These are phyloP conservation scores for Enteromius fasciolatus DNA, from an alignment of 2,797 vertebrate genomes.

Conservation along the genomic window DNA sequence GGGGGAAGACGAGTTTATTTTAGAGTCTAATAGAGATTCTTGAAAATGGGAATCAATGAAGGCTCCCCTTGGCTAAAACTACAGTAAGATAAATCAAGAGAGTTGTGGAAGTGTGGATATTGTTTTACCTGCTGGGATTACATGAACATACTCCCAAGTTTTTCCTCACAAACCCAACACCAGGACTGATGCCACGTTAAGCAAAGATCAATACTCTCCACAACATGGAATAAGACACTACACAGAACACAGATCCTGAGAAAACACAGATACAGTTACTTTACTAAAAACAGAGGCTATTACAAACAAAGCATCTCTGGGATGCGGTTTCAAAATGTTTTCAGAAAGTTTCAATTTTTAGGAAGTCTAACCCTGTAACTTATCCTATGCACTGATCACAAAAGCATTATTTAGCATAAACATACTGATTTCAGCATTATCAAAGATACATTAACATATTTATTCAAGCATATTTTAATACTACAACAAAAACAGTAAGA, in stretches of 20 bases:
- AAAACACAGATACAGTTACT: conserved; percentile 9
- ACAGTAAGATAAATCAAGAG: conserved; percentile 20
- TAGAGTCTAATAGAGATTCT: background rate
- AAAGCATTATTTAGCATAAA: background rate
- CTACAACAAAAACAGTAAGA: background rate
- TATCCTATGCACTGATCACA: background rate
- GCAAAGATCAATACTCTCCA: background rate
- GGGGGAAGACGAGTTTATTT: conserved; percentile 12
- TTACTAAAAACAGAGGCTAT: background rate
- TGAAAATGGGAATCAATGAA: conserved; percentile 23
- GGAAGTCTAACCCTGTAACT: background rate
- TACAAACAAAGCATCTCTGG: background rate
- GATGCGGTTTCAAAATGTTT: conserved; percentile 3
- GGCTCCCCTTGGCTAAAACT: conserved; percentile 14
- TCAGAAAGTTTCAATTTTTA: background rate
- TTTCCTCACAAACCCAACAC: conserved; percentile 3
- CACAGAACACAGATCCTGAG: background rate
- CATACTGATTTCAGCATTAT: conserved; percentile 2
- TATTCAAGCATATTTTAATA: background rate
- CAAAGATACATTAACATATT: background rate
- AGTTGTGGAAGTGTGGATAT: conserved; percentile 10
- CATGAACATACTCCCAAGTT: conserved; percentile 1
- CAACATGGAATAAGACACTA: conserved; percentile 8
- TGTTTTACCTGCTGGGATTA: conserved; percentile 8
- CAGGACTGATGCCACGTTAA: conserved; percentile 2